Evolutionary conservation across 2,113 vertebrate species (phyloP), one percentile per base, ranked within the genome.

Genomic region (Ophthalmolycus amberensis): DNA sequence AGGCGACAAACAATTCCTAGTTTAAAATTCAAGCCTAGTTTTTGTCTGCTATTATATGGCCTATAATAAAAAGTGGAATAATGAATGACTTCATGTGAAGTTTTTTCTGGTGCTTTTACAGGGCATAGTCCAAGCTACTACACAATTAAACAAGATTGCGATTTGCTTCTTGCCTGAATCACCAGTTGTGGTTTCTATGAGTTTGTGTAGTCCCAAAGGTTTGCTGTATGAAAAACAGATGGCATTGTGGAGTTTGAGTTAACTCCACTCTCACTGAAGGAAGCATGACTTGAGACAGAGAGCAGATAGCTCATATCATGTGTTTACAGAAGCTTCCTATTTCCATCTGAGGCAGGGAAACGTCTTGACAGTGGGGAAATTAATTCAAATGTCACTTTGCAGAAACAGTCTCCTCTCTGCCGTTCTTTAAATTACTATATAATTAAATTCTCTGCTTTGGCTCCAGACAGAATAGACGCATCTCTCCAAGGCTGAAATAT

Each of bases 311-410:
- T 87, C 46, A 32, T 90, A 93, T 90, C 85, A 67, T 18, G 72
- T 82, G 83, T 71, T 90, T 89, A 73, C 81, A 91, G 80, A 83
- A 77, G 80, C 67, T 91, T 93, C 86, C 83, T 85, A 74, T 86
- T 90, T 82, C 71, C 82, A 68, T 62, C 40, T 64, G 68, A 11
- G 73, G 67, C 59, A 74, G 38, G 48, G 84, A 78, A 80, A 75
- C 52, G 67, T 79, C 85, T 82, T 75, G 48, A 79, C 74, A 60
- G 71, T 32, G 50, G 60, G 62, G 56, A 88, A 82, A 90, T 91
- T 68, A 42, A 92, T 92, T 77, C 52, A 76, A 91, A 88, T 67
- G 77, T 89, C 84, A 88, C 71, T 89, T 88, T 79, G 62, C 84
- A 80, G 80, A 38, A 85, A 73, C 44, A 25, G 77, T 73, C 74